Base-by-base conservation (phyloP, 2,888 invertebrate species). In the Serrognathus titanus region DNA sequence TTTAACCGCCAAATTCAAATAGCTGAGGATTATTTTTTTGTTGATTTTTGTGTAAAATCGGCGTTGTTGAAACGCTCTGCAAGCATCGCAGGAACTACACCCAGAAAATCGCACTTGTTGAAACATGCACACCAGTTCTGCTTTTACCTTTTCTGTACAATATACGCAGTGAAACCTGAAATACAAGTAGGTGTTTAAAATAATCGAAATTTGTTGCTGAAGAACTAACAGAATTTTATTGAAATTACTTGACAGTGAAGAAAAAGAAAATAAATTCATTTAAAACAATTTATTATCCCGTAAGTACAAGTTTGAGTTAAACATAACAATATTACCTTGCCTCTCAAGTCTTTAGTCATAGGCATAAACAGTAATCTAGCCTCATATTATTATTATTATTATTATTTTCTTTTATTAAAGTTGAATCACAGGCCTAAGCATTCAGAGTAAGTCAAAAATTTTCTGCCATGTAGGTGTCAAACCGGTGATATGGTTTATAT, bases 321-420 rank as follows among this genome's bases (percentile, higher is more conserved):
- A 74, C 72, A 74, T 75, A 76, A 76, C 75, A 75, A 75, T 73
- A 72, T 74, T 72, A 69, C 69, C 68, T 69, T 67, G 69, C 71
- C 69, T 67, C 68, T 71, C 69, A 68, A 71, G 70, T 69, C 69
- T 67, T 66, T 64, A 68, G 59, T 57, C 69, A 70, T 72, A 71
- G 70, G 66, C 67, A 67, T 69, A 63, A 67, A 67, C 68, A 69
- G 62, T 61, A 60, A 61, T 60, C 61, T 67, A 69, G 65, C 66
- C 66, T 68, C 63, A 31, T 31, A 31, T 31, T 31, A 31, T 31
- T 31, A 31, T 31, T 24, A 24, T 24, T 31, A 31, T 31, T 31
- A 31, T 31, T 31, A 68, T 67, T 67, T 70, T 69, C 69, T 40
- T 48, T 57, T 49, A 37, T 49, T 61, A 48, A 55, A 64, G 65